These are phyloP conservation scores for Brachypodius melanocephalos DNA, from an alignment of 2,113 vertebrate species.

Conservation along the genomic window DNA sequence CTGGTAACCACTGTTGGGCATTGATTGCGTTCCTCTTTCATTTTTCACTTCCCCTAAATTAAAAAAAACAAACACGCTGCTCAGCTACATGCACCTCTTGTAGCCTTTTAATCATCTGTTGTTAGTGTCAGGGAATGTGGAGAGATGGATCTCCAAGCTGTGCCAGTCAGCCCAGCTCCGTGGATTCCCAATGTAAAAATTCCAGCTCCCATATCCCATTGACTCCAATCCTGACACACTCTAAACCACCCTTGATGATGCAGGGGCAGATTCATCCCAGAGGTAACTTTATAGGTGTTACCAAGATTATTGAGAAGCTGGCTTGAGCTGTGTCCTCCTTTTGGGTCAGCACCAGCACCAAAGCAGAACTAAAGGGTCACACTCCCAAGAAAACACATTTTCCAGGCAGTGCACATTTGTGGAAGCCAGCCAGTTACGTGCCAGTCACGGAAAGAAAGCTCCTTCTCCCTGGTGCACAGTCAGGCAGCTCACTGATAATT, in stretches of 20 bases:
- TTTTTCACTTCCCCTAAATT: constrained; percentile 13
- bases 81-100: neutral
- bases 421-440: neutral
- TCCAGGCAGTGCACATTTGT: neutral
- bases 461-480: neutral
- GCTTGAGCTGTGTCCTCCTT: neutral
- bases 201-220: neutral
- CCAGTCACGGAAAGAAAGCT: neutral
- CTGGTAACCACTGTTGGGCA: neutral
- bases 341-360: neutral
- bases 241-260: neutral
- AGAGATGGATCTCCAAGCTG: neutral
- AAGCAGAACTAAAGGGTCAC: neutral
- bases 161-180: neutral
- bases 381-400: neutral
- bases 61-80: neutral
- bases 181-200: neutral
- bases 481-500: constrained; percentile 16
- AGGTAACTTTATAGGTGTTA: neutral
- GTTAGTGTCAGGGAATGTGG: neutral
- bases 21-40: neutral
- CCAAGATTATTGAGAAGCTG: neutral
- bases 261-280: neutral
- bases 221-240: neutral
- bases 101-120: neutral